Conservation (phyloP, 2,113 vertebrate genomes). For the Bambusicola thoracicus region DNA sequence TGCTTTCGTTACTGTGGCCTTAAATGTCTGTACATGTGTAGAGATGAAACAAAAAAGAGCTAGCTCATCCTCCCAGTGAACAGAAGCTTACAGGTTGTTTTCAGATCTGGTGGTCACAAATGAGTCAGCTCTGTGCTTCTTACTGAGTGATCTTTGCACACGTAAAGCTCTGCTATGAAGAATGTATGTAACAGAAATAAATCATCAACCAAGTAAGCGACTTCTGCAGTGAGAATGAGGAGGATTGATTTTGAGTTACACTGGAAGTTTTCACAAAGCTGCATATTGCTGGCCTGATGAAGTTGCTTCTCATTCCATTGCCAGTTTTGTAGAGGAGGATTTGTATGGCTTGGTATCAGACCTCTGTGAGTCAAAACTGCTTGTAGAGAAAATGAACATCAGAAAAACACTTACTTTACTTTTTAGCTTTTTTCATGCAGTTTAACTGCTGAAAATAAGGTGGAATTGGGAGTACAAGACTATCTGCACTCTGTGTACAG, state of each 20-base stretch:
- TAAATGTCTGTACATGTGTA: background rate
- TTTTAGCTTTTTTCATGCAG: background rate
- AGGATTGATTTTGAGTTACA: background rate
- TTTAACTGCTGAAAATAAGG: background rate
- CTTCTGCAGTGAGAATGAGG: background rate
- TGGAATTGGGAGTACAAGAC: background rate
- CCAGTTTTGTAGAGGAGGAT: background rate
- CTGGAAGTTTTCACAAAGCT: background rate
- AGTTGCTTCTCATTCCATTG: background rate
- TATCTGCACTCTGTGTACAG: background rate
- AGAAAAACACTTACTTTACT: background rate
- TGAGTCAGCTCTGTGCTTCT: background rate
- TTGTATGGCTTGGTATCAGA: background rate
- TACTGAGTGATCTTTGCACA: background rate
- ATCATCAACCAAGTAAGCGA: background rate
- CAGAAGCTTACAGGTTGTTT: background rate
- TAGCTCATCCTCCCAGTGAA: background rate
- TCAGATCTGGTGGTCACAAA: background rate
- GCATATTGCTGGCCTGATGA: background rate
- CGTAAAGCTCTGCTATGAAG: background rate
- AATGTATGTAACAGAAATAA: background rate
- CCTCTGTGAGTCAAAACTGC: background rate
- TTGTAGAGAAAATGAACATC: background rate
- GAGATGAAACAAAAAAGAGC: background rate
- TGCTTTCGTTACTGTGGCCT: background rate